A percentile compares a stretch with the other conserved stretches of the same genome.
These are phyloP conservation scores for Ptyas mucosa DNA, from an alignment of 2,113 vertebrate genomes.

Conservation along the genomic window DNA sequence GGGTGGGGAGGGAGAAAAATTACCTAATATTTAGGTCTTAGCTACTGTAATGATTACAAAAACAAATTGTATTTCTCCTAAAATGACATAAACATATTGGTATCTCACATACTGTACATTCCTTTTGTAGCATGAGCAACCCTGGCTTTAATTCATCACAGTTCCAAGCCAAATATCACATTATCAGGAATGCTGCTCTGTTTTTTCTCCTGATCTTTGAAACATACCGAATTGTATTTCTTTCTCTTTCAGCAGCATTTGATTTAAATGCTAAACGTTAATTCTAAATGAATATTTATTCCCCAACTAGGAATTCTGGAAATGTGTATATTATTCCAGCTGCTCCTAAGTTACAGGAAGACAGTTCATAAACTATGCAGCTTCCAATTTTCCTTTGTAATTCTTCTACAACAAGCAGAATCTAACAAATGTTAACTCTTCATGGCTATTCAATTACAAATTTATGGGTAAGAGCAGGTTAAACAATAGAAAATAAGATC, in stretches of 20 bases:
- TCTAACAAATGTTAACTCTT: background rate
- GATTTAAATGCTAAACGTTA: conserved; percentile 6
- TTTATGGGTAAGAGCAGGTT: background rate
- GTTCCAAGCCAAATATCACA: background rate
- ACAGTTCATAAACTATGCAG: background rate
- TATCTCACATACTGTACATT: background rate
- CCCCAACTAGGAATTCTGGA: background rate
- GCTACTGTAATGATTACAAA: background rate
- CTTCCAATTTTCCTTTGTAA: background rate
- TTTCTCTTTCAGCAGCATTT: background rate
- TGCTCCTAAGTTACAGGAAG: background rate
- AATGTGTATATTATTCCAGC: background rate
- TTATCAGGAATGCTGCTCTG: background rate
- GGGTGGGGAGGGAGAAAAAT: background rate
- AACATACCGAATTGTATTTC: background rate
- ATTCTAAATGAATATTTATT: conserved; percentile 11
- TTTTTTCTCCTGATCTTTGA: background rate
- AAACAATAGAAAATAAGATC: background rate
- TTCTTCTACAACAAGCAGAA: background rate
- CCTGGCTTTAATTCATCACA: background rate
- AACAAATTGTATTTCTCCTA: background rate
- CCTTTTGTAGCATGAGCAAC: background rate
- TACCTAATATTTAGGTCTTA: background rate
- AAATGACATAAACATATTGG: conserved; percentile 1
- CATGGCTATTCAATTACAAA: background rate